Conservation (phyloP, 2,888 invertebrate genomes). For the Thymelicus sylvestris region DNA sequence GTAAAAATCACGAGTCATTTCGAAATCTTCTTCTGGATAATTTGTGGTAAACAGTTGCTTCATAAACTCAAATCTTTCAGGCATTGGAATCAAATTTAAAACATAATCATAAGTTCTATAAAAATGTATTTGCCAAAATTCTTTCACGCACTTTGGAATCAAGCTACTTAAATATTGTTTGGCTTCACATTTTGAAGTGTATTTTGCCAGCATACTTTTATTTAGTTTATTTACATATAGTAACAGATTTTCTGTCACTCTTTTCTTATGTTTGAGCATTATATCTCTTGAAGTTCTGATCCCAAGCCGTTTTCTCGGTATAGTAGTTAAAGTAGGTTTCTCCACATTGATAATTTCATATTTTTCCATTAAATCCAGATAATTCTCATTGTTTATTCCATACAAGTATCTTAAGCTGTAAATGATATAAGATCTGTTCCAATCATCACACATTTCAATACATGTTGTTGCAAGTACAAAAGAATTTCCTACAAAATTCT, state of each 20-base stretch:
- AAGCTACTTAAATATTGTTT: slow-evolving; percentile 52
- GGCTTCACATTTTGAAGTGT: slow-evolving; percentile 54
- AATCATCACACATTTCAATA: slow-evolving; percentile 21
- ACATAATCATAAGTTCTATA: slow-evolving; percentile 50
- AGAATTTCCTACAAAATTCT: slow-evolving; percentile 54
- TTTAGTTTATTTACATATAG: slow-evolving; percentile 55
- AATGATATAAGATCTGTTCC: slow-evolving; percentile 39
- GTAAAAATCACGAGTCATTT: slow-evolving; percentile 54
- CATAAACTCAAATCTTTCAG: slow-evolving; percentile 53
- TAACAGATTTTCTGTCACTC: slow-evolving; percentile 52
- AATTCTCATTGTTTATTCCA: slow-evolving; percentile 52
- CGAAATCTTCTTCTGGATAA: slow-evolving; percentile 56
- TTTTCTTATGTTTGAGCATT: slow-evolving; percentile 56
- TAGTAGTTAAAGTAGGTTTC: neutral
- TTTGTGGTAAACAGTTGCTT: slow-evolving; percentile 54
- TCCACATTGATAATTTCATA: neutral
- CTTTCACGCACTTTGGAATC: slow-evolving; percentile 47
- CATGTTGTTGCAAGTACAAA: slow-evolving; percentile 51
- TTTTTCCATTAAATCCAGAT: slow-evolving; percentile 59
- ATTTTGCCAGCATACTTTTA: slow-evolving; percentile 47
- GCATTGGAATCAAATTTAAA: slow-evolving; percentile 53
- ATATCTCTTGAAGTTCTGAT: slow-evolving; percentile 53
- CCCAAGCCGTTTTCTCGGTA: slow-evolving; percentile 45
- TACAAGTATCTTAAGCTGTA: slow-evolving; percentile 47
- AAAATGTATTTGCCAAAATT: slow-evolving; percentile 56